A percentile compares a stretch with the other conserved stretches of the same genome.
phyloP scores from a whole-genome alignment of 1,140 invertebrate species.

The Acyrthosiphon pisum region DNA sequence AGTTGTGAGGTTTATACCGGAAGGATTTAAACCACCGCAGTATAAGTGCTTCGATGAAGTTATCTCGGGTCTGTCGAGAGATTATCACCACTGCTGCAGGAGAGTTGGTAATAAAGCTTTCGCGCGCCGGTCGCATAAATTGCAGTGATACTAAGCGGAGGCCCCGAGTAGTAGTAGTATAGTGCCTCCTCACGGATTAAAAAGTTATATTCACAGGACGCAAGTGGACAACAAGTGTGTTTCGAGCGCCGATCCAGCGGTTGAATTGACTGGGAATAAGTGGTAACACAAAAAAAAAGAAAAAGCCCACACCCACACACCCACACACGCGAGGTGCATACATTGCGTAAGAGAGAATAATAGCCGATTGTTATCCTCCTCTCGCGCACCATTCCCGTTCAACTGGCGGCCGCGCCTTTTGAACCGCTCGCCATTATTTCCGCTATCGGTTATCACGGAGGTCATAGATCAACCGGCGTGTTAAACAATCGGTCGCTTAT shows the following conservation, averaged over 20 bases:
- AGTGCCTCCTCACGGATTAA: neutral
- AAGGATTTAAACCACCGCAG: neutral
- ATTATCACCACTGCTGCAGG: neutral
- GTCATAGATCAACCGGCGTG: constrained; percentile 53
- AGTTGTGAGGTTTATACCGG: neutral
- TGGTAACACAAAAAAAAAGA: neutral
- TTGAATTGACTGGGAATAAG: neutral
- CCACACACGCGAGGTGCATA: neutral
- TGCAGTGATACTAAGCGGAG: neutral
- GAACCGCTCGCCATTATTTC: constrained; percentile 39
- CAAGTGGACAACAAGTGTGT: constrained; percentile 16
- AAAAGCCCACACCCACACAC: neutral
- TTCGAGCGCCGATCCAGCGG: neutral
- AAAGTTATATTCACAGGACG: neutral
- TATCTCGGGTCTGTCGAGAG: neutral
- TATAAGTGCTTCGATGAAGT: neutral
- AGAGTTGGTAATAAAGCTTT: neutral
- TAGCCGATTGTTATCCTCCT: constrained; percentile 50
- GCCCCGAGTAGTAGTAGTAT: no score
- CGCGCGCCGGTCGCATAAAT: neutral
- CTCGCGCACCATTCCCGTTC: neutral
- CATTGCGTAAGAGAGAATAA: constrained; percentile 35
- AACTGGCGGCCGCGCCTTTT: neutral
- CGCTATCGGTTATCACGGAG: constrained; percentile 52
- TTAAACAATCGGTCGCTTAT: constrained; percentile 56